Conservation (phyloP, 2,888 invertebrate species). For the Acronicta psi region DNA sequence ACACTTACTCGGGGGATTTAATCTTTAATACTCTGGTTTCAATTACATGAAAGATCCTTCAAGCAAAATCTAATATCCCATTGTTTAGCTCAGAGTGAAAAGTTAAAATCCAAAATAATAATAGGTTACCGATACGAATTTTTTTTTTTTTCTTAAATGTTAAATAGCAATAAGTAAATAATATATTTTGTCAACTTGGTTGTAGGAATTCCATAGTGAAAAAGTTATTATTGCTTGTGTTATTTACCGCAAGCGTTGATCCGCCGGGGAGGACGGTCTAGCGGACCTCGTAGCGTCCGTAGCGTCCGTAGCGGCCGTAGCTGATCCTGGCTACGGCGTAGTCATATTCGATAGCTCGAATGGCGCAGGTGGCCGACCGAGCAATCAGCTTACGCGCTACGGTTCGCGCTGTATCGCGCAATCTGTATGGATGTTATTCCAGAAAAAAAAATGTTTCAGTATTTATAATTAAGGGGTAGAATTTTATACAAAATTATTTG, state of each 20-base stretch:
- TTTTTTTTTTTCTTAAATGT: no score
- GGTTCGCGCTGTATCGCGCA: no score
- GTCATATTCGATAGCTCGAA: background rate
- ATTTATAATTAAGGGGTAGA: no score
- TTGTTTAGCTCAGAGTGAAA: conserved; percentile 16
- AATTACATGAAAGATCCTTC: conserved; percentile 39
- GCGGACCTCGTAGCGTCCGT: background rate
- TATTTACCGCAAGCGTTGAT: background rate
- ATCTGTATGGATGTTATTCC: no score
- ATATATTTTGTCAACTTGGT: background rate
- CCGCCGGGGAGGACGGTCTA: background rate
- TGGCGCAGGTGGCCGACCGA: no score
- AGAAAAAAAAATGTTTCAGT: no score
- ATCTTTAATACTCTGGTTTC: conserved; percentile 49
- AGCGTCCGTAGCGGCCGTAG: conserved; percentile 10
- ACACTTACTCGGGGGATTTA: conserved; percentile 45
- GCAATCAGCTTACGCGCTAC: no score
- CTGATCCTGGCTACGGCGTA: conserved; percentile 4
- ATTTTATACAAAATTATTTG: no score
- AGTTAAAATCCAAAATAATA: no score
- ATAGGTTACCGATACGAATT: no score
- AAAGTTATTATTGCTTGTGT: background rate
- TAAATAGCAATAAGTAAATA: no score
- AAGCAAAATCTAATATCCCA: conserved; percentile 26
- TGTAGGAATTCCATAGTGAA: background rate